Base-by-base conservation (phyloP, 2,888 invertebrate species). In the Drosophila paracracens region DNA sequence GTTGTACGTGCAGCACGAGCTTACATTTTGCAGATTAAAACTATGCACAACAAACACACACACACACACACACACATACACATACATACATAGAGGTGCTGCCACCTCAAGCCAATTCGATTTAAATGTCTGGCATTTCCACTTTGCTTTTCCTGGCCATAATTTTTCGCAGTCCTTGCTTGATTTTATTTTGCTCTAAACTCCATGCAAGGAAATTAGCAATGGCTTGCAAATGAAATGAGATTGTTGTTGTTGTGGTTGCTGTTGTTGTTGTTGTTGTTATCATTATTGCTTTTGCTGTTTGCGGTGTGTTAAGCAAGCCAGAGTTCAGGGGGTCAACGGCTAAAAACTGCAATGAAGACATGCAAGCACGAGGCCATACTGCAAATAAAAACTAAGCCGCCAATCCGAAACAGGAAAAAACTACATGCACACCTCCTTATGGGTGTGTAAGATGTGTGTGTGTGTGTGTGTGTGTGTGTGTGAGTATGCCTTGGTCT, bases 71-170 rank as follows among this genome's bases (percentile, higher is more conserved):
- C 6, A 5, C 56, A 58, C 25, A 54, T n/a, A 29, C n/a, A 29
- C 25, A 63, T 8, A 46, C 25, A 69, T 7, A 58, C 36, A 63
- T 27, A 8, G 40, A 46, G 53, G 13, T 25, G 40, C 48, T 64
- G 58, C 76, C 74, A 85, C 83, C 88, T 76, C 67, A 66, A 89
- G 81, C 90, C 91, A 91, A 88, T 90, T 88, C 91, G 90, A 88
- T 88, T 88, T 91, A 88, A 89, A 89, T 89, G 90, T 85, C 88
- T 90, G 71, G 76, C 76, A 81, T 81, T 85, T 82, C 87, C 88
- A 88, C 76, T 73, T 83, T 70, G 86, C 75, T 91, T 88, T 91
- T 89, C 89, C 90, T 89, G 89, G 67, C 87, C 75, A 88, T 88
- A 75, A 83, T 83, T 90, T 70, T 61, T 48, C 64, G 48, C 62